These are phyloP conservation scores for Rhagologus leucostigma DNA, from an alignment of 2,113 vertebrate species.

Conservation along the genomic window DNA sequence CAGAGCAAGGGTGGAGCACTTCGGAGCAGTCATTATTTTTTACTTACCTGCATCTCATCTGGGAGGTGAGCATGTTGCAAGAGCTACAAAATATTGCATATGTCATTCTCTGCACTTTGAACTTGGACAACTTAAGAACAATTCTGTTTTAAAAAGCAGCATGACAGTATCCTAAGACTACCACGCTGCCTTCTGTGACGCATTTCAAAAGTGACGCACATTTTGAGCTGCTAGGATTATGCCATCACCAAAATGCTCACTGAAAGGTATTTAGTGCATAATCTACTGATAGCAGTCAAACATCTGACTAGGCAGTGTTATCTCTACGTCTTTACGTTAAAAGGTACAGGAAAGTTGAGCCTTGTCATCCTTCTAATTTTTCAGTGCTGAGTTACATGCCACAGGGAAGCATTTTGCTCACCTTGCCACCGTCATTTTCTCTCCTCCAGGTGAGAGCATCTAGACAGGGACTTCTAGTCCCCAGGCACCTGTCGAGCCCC, in stretches of 20 bases:
- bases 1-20: not conserved
- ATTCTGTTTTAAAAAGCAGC: not conserved
- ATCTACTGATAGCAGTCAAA: not conserved
- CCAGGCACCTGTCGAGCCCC: accelerated
- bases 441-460: not conserved
- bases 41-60: not conserved
- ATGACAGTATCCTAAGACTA: not conserved
- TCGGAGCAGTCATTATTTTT: not conserved
- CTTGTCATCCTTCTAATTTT: not conserved
- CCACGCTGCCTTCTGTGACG: not conserved
- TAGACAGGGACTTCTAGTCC: not conserved
- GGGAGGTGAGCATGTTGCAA: not conserved
- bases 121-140: not conserved
- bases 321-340: not conserved
- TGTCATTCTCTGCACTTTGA: not conserved
- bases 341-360: not conserved
- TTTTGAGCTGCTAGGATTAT: not conserved
- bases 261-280: not conserved
- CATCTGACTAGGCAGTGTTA: not conserved
- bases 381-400: not conserved
- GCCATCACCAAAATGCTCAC: not conserved
- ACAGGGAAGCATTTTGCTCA: not conserved
- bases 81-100: not conserved
- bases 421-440: not conserved
- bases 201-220: accelerated